Conservation (phyloP, 2,888 invertebrate genomes). For the Leucophenga maculata region DNA sequence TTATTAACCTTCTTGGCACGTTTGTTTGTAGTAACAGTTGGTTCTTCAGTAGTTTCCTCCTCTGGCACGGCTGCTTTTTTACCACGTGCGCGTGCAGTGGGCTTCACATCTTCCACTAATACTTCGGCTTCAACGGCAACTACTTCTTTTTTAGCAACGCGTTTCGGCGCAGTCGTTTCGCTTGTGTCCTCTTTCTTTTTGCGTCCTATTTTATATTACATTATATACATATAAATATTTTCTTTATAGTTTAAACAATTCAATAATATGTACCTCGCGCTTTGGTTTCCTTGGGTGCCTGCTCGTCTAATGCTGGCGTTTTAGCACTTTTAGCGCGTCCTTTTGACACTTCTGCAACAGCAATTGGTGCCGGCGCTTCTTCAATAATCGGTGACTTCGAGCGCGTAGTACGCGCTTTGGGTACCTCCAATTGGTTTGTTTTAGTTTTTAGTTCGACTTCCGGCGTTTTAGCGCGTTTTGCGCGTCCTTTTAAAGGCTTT, state of each 20-base stretch:
- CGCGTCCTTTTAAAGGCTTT: conserved; percentile 1
- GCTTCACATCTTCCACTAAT: background rate
- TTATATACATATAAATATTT: background rate
- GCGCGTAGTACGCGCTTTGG: background rate
- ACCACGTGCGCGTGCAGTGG: conserved; percentile 41
- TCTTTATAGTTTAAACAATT: background rate
- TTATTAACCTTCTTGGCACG: conserved; percentile 34
- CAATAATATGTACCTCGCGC: conserved; percentile 19
- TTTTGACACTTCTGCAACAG: conserved; percentile 21
- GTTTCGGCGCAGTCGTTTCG: conserved; percentile 19
- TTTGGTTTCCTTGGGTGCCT: background rate
- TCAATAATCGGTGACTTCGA: background rate
- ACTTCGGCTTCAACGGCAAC: background rate
- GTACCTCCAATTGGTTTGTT: no score
- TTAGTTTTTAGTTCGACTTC: conserved; percentile 10
- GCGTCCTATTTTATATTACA: background rate
- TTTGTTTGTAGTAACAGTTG: conserved; percentile 31
- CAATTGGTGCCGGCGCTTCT: background rate
- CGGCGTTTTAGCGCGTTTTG: conserved; percentile 30
- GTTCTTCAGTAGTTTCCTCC: background rate
- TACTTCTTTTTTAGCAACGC: background rate
- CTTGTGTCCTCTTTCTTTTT: conserved; percentile 39
- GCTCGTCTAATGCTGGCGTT: background rate
- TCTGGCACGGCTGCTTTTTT: conserved; percentile 34
- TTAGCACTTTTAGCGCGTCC: conserved; percentile 40